phyloP scores from a whole-genome alignment of 2,888 invertebrate species.

The Apoda limacodes region DNA sequence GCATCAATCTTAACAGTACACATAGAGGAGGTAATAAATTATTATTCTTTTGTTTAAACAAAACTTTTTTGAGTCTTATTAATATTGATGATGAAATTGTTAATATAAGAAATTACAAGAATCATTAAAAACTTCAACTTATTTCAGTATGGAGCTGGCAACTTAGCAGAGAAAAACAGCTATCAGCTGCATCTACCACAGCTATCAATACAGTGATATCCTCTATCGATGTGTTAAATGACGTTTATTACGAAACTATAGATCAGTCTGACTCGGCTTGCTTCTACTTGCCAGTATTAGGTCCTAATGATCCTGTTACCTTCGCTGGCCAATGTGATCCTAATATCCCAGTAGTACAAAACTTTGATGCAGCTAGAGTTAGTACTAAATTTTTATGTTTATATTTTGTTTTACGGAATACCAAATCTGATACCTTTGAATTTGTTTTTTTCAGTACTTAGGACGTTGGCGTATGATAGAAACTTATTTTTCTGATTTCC shows the following conservation, averaged over 20 bases:
- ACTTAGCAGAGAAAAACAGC: conserved; percentile 33
- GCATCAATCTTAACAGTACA: conserved; percentile 48
- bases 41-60: too few species aligned
- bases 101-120: too few species aligned
- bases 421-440: too few species aligned
- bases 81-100: too few species aligned
- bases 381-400: too few species aligned
- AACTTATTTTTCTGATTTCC: conserved; percentile 69
- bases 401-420: too few species aligned
- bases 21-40: conserved; percentile 41
- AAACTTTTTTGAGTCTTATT: too few species aligned
- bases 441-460: conserved; percentile 26
- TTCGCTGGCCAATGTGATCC: conserved; percentile 42
- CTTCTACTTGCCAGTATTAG: conserved; percentile 40
- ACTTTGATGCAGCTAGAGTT: conserved; percentile 37
- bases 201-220: conserved; percentile 30
- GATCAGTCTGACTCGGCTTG: conserved; percentile 42
- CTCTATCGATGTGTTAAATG: conserved; percentile 29
- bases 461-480: conserved; percentile 72
- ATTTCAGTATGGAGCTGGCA: conserved; percentile 54
- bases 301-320: conserved; percentile 34
- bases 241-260: conserved; percentile 36
- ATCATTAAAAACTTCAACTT: too few species aligned
- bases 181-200: conserved; percentile 22
- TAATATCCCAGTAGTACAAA: conserved; percentile 31